Evolutionary conservation across 2,888 invertebrate species (phyloP).

Genomic region (Dasypogon diadema): DNA sequence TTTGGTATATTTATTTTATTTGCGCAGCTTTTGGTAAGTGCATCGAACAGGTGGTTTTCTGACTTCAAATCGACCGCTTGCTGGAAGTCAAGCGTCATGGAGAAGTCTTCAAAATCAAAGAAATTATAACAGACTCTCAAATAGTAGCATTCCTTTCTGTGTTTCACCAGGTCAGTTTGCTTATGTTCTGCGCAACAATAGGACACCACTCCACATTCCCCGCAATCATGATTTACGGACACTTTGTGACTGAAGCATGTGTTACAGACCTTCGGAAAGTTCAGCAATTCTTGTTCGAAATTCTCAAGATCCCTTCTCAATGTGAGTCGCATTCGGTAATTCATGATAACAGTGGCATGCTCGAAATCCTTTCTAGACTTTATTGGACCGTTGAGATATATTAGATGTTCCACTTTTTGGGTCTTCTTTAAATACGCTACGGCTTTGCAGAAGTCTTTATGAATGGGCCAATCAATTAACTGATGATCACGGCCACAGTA

Average conservation of each 20-base stretch:
- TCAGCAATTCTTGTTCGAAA: constrained; percentile 62
- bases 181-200: constrained; percentile 62
- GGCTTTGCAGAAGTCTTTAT: constrained; percentile 72
- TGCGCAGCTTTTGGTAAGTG: constrained; percentile 57
- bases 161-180: constrained; percentile 56
- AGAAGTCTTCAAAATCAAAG: constrained; percentile 57
- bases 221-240: constrained; percentile 57
- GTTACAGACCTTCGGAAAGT: constrained; percentile 61
- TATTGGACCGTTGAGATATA: constrained; percentile 58
- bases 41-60: constrained; percentile 57
- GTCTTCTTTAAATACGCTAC: constrained; percentile 57
- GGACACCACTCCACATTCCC: constrained; percentile 58
- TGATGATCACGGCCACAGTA: constrained; percentile 79
- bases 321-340: constrained; percentile 57
- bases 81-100: constrained; percentile 46
- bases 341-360: constrained; percentile 58
- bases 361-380: constrained; percentile 57
- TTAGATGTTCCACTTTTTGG: constrained; percentile 58
- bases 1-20: constrained; percentile 52
- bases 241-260: constrained; percentile 60
- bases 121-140: constrained; percentile 61
- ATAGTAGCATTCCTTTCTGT: constrained; percentile 59
- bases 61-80: constrained; percentile 54
- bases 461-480: constrained; percentile 74
- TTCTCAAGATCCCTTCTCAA: constrained; percentile 59